Evolutionary conservation across 2,888 invertebrate genomes (phyloP).

Genomic region (Scaptomyza cyrtandrae): DNA sequence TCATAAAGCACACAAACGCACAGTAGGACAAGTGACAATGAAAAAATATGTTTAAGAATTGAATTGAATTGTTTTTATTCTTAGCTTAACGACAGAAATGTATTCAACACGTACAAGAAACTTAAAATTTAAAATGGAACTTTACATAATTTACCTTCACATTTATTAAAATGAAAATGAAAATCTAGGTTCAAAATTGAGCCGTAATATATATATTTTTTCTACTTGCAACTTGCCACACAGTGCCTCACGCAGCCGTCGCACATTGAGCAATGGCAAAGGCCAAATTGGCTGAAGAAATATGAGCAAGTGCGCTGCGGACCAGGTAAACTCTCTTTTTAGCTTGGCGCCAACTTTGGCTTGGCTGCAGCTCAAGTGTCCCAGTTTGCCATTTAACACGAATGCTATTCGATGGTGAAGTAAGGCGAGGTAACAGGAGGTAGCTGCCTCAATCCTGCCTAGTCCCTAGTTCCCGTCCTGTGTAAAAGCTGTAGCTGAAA

Average conservation of each 20-base stretch:
- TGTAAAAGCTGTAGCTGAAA: slow-evolving; percentile 43
- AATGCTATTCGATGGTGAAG: slow-evolving; percentile 19
- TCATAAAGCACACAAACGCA: slow-evolving; percentile 53
- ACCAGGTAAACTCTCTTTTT: slow-evolving; percentile 43
- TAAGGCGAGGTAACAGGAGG: too few relatives aligned
- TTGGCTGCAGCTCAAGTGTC: slow-evolving; percentile 75
- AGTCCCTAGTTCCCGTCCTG: slow-evolving; percentile 17
- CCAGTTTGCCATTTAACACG: slow-evolving; percentile 80
- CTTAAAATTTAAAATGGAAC: too few relatives aligned
- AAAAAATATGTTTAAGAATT: neutral
- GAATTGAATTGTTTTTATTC: too few relatives aligned
- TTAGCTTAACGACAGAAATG: too few relatives aligned
- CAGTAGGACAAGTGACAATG: slow-evolving; percentile 10
- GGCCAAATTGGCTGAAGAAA: slow-evolving; percentile 66
- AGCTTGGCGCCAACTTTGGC: slow-evolving; percentile 66
- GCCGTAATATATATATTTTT: neutral
- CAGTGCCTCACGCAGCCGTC: slow-evolving; percentile 37
- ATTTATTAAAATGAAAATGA: too few relatives aligned
- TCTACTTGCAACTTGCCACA: neutral
- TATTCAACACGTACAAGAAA: too few relatives aligned
- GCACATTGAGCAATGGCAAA: slow-evolving; percentile 57
- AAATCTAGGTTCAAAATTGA: neutral
- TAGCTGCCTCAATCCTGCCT: slow-evolving; percentile 8
- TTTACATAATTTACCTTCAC: neutral
- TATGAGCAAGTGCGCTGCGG: slow-evolving; percentile 53